phyloP scores from a whole-genome alignment of 23 tunicate genomes.

The Phallusia fumigata region DNA sequence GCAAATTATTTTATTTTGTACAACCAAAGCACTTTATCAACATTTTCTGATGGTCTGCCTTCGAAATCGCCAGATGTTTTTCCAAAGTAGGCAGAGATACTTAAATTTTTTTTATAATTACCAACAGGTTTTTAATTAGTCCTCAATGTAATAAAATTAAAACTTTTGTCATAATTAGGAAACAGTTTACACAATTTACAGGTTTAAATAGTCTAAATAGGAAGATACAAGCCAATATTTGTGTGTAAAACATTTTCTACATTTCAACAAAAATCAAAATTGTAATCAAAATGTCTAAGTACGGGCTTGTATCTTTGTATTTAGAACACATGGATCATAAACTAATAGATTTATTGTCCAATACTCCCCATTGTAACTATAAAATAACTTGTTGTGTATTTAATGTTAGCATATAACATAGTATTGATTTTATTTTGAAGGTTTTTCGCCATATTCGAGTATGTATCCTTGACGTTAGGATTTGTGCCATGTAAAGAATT shows the following conservation, averaged over 20 bases:
- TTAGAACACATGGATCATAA: no score
- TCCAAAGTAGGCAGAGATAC: slow-evolving; percentile 35
- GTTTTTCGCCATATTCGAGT: slow-evolving; percentile 70
- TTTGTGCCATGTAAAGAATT: slow-evolving; percentile 70
- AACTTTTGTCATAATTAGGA: not conserved
- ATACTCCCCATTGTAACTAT: no score
- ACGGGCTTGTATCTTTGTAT: no score
- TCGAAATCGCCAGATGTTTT: slow-evolving; percentile 40
- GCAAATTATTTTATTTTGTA: slow-evolving; percentile 72
- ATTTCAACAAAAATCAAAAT: not conserved
- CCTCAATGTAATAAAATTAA: not conserved
- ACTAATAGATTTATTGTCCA: no score
- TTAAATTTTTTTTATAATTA: not conserved
- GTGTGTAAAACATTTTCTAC: no score
- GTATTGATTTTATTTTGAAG: slow-evolving; percentile 27
- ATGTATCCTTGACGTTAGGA: slow-evolving; percentile 52
- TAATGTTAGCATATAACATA: no score
- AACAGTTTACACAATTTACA: not conserved
- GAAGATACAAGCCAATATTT: no score
- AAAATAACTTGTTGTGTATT: not conserved
- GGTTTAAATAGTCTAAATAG: no score
- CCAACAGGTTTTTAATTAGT: no score
- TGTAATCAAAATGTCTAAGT: not conserved
- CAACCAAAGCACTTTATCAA: slow-evolving; percentile 57
- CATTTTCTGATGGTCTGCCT: slow-evolving; percentile 55